Evolutionary conservation across 2,888 invertebrate genomes (phyloP).

Genomic region (Meteorus cinctellus): DNA sequence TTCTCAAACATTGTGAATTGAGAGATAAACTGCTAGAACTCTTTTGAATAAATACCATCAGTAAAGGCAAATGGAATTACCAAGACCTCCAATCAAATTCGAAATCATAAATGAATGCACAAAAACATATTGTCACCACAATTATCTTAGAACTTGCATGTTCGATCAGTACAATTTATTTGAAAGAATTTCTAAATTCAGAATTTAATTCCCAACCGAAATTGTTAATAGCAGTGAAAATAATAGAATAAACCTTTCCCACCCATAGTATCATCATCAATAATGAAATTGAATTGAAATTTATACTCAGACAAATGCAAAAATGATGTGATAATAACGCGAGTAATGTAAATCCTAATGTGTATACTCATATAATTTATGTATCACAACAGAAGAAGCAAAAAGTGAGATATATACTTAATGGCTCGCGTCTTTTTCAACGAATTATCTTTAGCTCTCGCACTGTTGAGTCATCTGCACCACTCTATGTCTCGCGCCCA

Average conservation of each 20-base stretch:
- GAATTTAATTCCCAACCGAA: no score
- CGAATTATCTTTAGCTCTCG: conserved; percentile 37
- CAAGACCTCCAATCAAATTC: background rate
- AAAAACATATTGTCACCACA: background rate
- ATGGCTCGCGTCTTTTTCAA: conserved; percentile 41
- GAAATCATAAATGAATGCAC: background rate
- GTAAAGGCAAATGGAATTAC: background rate
- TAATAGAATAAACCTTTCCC: no score
- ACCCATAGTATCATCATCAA: background rate
- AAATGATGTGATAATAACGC: conserved; percentile 3
- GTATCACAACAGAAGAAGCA: conserved; percentile 30
- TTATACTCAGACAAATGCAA: background rate
- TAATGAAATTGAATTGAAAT: background rate
- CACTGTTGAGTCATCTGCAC: background rate
- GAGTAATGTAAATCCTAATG: conserved; percentile 35
- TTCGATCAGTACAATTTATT: background rate
- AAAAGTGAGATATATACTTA: conserved; percentile 32
- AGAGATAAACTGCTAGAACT: conserved; percentile 64
- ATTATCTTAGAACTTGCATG: background rate
- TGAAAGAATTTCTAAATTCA: background rate
- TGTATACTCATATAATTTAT: conserved; percentile 40
- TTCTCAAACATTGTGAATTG: conserved; percentile 61
- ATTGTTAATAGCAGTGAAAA: no score
- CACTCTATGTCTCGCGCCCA: conserved; percentile 37
- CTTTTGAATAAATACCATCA: background rate